Evolutionary conservation across 2,888 invertebrate genomes (phyloP), one percentile per base, ranked within the genome.

Genomic region (Drosophila lutescens): DNA sequence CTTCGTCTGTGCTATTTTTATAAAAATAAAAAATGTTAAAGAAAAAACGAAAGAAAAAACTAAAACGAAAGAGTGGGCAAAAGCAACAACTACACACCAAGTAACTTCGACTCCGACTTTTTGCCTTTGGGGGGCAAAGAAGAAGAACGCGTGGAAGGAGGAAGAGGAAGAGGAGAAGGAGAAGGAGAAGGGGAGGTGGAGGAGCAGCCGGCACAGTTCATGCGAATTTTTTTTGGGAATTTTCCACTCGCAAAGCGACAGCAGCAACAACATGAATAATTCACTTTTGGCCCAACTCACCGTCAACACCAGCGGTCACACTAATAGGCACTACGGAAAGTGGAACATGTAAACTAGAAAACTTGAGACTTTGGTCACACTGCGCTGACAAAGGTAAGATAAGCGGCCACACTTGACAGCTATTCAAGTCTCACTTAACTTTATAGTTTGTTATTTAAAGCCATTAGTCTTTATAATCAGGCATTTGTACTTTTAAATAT

Each of bases 211-310:
- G 79, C 86, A 77, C 74, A 88, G 78, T 83, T 83, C 88, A 86
- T 86, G 86, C 88, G 83, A 88, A 79, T 86, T 88, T 80, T 87
- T 84, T 84, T 85, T 85, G 84, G 88, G 77, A 85, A 85, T 85
- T 85, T 85, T 85, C 84, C 84, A 85, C 86, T 84, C 81, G 81
- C 88, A 74, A 62, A 58, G 68, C 78, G 63, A 77, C 80, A 67
- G 51, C 78, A 65, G 46, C 66, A 76, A 51, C 68, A 79, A 76
- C 82, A 87, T 88, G 80, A 83, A 83, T 83, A 82, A 86, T 83
- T 83, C 83, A 88, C 86, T 83, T 88, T 86, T 84, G 85, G 87
- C 81, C 81, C 79, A 79, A 67, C 81, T 62, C 44, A 38, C 44
- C 38, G 34, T 20, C 13, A n/a, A 67, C 81, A 84, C 65, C 76